Conservation (phyloP, 2,113 vertebrate genomes). For the Stegostoma tigrinum region DNA sequence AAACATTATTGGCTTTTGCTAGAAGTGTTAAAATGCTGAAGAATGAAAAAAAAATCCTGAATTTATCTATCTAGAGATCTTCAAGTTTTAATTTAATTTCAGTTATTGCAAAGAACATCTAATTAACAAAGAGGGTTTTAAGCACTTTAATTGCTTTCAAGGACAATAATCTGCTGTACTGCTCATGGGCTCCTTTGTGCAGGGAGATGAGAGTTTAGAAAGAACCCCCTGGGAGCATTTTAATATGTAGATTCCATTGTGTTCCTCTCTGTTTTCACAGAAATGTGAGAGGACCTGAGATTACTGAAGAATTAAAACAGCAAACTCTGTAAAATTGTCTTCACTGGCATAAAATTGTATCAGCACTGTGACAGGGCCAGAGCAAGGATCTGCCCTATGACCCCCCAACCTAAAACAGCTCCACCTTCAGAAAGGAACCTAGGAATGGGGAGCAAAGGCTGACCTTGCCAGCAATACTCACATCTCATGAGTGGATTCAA, state of each 20-base stretch:
- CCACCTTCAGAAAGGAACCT: no score
- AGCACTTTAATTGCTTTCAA: background rate
- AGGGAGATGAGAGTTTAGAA: background rate
- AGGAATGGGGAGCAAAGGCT: no score
- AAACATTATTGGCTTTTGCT: background rate
- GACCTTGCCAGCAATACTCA: no score
- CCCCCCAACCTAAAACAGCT: background rate
- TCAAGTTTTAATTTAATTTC: background rate
- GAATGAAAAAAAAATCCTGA: background rate
- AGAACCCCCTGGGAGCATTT: background rate
- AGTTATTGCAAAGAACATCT: background rate
- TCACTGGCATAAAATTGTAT: background rate
- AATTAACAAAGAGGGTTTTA: background rate
- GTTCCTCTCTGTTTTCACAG: background rate
- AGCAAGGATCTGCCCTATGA: background rate
- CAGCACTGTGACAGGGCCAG: background rate
- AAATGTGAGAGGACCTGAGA: background rate
- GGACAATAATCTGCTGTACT: background rate
- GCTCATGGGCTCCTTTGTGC: background rate
- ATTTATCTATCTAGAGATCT: background rate
- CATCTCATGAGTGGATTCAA: no score
- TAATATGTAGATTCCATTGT: background rate
- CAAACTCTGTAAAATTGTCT: background rate
- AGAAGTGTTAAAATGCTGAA: conserved; percentile 8
- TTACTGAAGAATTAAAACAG: background rate